Conservation (phyloP, 2,888 invertebrate species). For the Cyclophora albipunctata region DNA sequence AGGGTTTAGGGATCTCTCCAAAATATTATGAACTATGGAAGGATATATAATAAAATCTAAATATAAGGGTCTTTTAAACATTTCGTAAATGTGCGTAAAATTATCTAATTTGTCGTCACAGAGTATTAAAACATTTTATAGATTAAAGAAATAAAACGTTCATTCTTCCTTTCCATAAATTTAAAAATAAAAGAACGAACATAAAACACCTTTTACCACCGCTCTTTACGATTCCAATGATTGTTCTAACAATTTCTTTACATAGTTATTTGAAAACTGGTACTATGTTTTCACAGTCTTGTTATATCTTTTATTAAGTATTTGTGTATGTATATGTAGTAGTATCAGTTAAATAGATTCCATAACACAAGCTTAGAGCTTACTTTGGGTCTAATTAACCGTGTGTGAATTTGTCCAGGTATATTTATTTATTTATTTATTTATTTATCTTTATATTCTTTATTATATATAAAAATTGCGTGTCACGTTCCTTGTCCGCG, state of each 20-base stretch:
- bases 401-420: no score
- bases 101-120: not conserved
- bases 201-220: slow-evolving; percentile 20
- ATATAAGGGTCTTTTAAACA: no score
- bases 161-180: slow-evolving; percentile 19
- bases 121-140: not conserved
- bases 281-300: not conserved
- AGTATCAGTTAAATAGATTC: no score
- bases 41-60: no score
- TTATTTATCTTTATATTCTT: not conserved
- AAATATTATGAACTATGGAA: no score
- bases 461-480: not conserved
- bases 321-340: no score
- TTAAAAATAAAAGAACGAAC: slow-evolving; percentile 21
- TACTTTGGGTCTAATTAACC: no score
- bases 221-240: slow-evolving; percentile 23
- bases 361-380: no score
- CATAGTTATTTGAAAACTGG: slow-evolving; percentile 1
- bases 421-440: no score
- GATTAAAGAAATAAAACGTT: slow-evolving; percentile 18
- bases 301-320: not conserved
- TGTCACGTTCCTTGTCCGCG: not conserved
- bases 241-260: slow-evolving; percentile 17
- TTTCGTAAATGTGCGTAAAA: no score
- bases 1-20: no score